Evolutionary conservation across 2,797 vertebrate genomes (phyloP).

Genomic region (Neosilurus mollespiculum): DNA sequence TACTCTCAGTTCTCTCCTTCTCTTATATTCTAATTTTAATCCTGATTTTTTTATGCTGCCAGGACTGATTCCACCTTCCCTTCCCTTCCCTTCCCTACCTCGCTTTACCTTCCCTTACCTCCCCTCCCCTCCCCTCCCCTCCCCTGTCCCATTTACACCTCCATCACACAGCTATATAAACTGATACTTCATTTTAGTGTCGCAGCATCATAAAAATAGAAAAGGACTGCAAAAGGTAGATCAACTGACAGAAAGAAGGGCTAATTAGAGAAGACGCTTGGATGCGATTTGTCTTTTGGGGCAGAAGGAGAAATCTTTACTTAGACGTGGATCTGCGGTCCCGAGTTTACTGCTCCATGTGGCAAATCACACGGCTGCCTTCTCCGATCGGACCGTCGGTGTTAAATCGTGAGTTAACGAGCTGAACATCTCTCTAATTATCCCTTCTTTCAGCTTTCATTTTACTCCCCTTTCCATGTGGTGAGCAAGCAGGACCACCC

Average conservation of each 20-base stretch:
- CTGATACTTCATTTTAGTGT: too few relatives aligned
- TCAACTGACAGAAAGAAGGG: not conserved
- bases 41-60: not conserved
- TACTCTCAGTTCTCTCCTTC: not conserved
- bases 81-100: not conserved
- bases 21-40: not conserved
- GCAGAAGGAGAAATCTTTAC: not conserved
- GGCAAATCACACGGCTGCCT: conserved; percentile 39
- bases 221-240: too few relatives aligned
- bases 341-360: not conserved
- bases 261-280: not conserved
- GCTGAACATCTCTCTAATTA: conserved; percentile 54
- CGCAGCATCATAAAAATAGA: too few relatives aligned
- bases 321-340: not conserved
- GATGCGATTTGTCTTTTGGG: conserved; percentile 1
- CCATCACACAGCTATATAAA: too few relatives aligned
- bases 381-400: conserved; percentile 51
- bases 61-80: conserved; percentile 15
- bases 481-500: conserved; percentile 68
- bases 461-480: conserved; percentile 44
- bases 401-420: conserved; percentile 55
- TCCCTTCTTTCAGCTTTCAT: conserved; percentile 47
- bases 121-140: too few relatives aligned
- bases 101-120: not conserved
- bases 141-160: not conserved